phyloP scores from a whole-genome alignment of 2,113 vertebrate genomes.

The Climacteris rufus region DNA sequence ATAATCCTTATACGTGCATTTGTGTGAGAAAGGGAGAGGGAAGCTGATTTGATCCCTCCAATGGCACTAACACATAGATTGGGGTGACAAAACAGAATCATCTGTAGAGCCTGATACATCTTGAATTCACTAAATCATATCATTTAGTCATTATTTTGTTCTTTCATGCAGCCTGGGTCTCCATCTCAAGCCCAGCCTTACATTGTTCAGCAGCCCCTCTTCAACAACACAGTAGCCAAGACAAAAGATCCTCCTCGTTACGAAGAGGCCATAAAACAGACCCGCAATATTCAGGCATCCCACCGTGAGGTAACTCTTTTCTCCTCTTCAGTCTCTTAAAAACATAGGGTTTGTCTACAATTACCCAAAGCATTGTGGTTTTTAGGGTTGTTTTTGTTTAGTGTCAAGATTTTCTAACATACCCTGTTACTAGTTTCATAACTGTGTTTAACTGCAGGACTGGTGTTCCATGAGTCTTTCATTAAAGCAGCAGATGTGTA shows the following conservation, averaged over 20 bases:
- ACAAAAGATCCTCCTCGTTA: conserved; percentile 91
- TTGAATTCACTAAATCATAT: not conserved
- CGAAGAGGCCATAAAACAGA: conserved; percentile 95
- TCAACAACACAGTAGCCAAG: conserved; percentile 77
- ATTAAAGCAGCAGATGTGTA: not conserved
- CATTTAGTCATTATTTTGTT: not conserved
- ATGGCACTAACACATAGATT: not conserved
- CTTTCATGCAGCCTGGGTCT: conserved; percentile 70
- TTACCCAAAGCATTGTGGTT: not conserved
- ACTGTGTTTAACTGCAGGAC: not conserved
- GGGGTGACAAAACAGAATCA: not conserved
- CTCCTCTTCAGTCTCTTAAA: not conserved
- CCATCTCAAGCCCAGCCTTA: conserved; percentile 75
- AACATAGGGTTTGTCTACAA: not conserved
- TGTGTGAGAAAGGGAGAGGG: not conserved
- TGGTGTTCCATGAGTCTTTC: not conserved
- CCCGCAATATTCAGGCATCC: conserved; percentile 75
- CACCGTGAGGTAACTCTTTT: conserved; percentile 77
- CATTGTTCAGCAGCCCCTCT: conserved; percentile 76
- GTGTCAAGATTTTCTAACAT: not conserved
- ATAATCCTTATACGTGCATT: not conserved
- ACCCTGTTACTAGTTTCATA: not conserved
- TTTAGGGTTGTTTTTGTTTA: not conserved
- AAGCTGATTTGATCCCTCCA: not conserved
- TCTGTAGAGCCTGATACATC: not conserved